Base-by-base conservation (phyloP, 2,797 vertebrate species). In the Siniperca obscura region DNA sequence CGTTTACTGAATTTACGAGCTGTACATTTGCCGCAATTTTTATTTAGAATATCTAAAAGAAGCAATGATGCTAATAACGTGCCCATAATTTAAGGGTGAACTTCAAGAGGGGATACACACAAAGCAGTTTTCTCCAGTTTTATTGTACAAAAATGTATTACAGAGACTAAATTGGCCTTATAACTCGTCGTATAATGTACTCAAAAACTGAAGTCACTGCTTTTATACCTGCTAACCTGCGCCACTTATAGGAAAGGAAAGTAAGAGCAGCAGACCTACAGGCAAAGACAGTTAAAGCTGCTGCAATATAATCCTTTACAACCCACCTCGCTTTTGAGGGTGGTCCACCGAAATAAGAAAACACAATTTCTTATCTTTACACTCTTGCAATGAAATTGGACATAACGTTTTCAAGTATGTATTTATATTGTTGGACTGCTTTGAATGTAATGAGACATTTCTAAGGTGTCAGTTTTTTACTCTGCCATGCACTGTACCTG, bases 61-160 rank as follows among this genome's bases (percentile, higher is more conserved):
- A 68, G 46, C 50, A 14, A 16, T 14, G 9, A 21, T 22, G 38
- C 34, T 74, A 67, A 57, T 70, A 53, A 22, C 4, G n/a, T 70
- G 57, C 19, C 11, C 27, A 46, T 62, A 8, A 53, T 65, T 68
- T 74, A 14, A 55, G 27, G 42, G 19, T 6, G 7, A 52, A 27
- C 52, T 66, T 66, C 17, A 66, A 70, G 48, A 66, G 21, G 17
- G 14, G 48, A 53, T 25, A 7, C 22, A 56, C 71, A 46, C 36
- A 44, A 25, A 6, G 56, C 46, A 38, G 17, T 76, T 76, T 59
- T 44, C 73, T 74, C 42, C 67, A 83, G 40, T 80, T 30, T 30
- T 30, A 30, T 69, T 5, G 27, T 57, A 50, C 76, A 82, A 77
- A 86, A 75, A 62, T 71, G n/a, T 60, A 80, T 84, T 62, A 75